Evolutionary conservation across 2,113 vertebrate species (phyloP), one percentile per base, ranked within the genome.

Genomic region (Sciurus niger): DNA sequence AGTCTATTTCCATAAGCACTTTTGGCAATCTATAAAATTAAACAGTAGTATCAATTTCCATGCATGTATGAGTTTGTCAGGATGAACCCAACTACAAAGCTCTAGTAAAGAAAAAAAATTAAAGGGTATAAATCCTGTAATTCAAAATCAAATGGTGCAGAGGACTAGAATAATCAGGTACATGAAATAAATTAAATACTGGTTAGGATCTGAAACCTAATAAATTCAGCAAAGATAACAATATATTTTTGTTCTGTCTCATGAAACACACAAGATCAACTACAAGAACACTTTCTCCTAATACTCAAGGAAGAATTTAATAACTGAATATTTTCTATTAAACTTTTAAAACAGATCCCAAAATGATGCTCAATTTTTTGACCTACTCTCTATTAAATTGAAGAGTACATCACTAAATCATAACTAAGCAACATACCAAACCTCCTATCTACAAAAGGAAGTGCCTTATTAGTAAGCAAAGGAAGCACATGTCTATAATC

Each of bases 1-100:
- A 46, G 51, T 83, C 79, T 82, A 86, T 37, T 92, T 92, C 18
- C 30, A 78, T 65, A 68, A 55, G 46, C 20, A 83, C n/a, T 92
- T 95, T 34, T 68, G 46, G 18, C 18, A 92, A 86, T 63, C 92
- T 40, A 87, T 87, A 89, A 92, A 95, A 76, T 58, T 80, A 92
- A 85, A 89, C 8, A 63, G 25, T 60, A 43, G 55, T 58, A 22
- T 58, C 55, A 22, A 58, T 58, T 58, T 58, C 55, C 55, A 24
- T 58, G 20, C 55, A 58, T 55, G 18, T 55, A 55, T 58, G 55
- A 58, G 20, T 58, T 22, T 58, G 55, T 8, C 2, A 18, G 20
- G 20, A 58, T 58, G 20, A 58, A 58, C 55, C 55, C 18, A 55
- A 55, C 55, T 58, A 58, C 8, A 58, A 58, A 58, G 20, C 55